A percentile compares a stretch with the other conserved stretches of the same genome.
Conservation (phyloP, 2,113 vertebrate species). For the Saccopteryx leptura region DNA sequence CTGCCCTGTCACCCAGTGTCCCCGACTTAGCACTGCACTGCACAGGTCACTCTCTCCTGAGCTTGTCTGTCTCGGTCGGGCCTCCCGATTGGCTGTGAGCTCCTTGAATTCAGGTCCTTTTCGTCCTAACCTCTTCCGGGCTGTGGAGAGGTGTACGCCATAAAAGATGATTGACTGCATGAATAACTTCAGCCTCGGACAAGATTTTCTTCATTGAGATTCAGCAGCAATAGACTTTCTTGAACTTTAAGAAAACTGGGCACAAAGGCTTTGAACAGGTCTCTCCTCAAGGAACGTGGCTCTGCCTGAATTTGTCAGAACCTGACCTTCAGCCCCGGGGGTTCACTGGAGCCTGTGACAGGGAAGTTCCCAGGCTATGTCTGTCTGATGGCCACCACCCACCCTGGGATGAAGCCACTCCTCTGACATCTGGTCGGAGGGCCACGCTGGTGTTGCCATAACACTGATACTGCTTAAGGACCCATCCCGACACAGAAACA, state of each 20-base stretch:
- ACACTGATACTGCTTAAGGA: not conserved
- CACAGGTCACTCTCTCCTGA: fast-evolving
- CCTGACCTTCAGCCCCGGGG: not conserved
- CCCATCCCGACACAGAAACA: not conserved
- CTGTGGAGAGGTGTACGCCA: not conserved
- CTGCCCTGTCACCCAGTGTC: fast-evolving
- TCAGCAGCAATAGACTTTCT: not conserved
- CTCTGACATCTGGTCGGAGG: not conserved
- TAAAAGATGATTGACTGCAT: not conserved
- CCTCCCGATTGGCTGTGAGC: not conserved
- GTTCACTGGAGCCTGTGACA: not conserved
- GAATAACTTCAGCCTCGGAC: not conserved
- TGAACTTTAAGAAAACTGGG: not conserved
- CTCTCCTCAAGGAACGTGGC: not conserved
- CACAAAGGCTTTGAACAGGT: not conserved
- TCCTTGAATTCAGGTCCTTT: not conserved
- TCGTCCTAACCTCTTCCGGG: not conserved
- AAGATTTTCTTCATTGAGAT: not conserved
- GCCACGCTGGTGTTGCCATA: too few species aligned
- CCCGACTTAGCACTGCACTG: not conserved
- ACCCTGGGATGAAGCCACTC: not conserved
- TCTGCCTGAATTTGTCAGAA: not conserved
- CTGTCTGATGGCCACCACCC: fast-evolving
- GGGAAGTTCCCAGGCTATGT: not conserved
- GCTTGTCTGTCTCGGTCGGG: not conserved